These are phyloP conservation scores for Centruroides sculpturatus DNA, from an alignment of 1,140 invertebrate genomes.

Conservation along the genomic window DNA sequence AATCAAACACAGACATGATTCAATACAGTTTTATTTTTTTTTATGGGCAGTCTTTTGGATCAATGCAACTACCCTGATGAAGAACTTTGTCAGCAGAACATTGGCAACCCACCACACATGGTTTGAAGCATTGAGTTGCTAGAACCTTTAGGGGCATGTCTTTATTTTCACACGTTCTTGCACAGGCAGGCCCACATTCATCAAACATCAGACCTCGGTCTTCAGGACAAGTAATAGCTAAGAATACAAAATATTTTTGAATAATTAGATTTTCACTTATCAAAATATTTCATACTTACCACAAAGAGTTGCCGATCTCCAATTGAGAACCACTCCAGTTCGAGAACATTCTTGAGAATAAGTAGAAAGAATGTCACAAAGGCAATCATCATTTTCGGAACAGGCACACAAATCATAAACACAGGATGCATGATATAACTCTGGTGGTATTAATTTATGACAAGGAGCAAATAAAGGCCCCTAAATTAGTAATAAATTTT, in stretches of 20 bases:
- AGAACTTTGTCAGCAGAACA: constrained; percentile 20
- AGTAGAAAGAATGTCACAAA: constrained; percentile 75
- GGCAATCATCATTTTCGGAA: constrained; percentile 52
- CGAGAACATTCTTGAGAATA: constrained; percentile 72
- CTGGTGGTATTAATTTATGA: constrained; percentile 7
- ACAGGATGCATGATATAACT: constrained; percentile 41
- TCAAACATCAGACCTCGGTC: constrained; percentile 36
- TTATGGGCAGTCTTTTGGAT: constrained; percentile 10
- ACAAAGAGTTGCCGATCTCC: constrained; percentile 10
- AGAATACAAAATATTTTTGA: neutral
- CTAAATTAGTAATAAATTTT: neutral
- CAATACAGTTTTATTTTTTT: neutral
- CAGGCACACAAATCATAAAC: constrained; percentile 82
- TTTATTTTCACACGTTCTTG: constrained; percentile 24
- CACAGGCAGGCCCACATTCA: constrained; percentile 27
- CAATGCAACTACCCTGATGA: constrained; percentile 11
- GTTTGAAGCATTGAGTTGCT: constrained; percentile 24
- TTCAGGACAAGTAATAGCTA: constrained; percentile 39
- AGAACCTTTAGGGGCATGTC: constrained; percentile 4
- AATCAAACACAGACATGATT: too few species aligned
- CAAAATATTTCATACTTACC: constrained; percentile 4
- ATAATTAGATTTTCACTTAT: neutral
- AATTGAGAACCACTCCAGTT: constrained; percentile 37
- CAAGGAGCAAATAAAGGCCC: constrained; percentile 7
- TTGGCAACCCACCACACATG: constrained; percentile 25